phyloP scores from a whole-genome alignment of 1,140 invertebrate species.

The Diachasmimorpha longicaudata region DNA sequence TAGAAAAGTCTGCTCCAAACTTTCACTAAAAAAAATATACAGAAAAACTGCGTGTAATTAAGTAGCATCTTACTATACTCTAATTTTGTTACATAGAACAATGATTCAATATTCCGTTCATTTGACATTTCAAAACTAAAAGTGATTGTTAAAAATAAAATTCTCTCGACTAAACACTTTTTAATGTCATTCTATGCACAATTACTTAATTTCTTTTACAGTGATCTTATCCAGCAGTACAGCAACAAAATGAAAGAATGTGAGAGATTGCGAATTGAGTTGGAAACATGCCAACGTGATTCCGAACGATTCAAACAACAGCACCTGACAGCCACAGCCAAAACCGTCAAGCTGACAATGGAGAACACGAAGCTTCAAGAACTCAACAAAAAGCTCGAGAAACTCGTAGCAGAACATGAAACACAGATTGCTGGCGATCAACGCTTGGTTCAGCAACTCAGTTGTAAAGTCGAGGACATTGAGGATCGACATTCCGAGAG shows the following conservation, averaged over 20 bases:
- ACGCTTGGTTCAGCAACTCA: slow-evolving; percentile 38
- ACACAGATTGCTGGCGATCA: slow-evolving; percentile 38
- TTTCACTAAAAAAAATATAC: too few species aligned
- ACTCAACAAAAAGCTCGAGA: slow-evolving; percentile 15
- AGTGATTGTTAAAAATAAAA: too few species aligned
- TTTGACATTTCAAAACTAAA: too few species aligned
- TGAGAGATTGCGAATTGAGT: slow-evolving; percentile 33
- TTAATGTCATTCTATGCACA: too few species aligned
- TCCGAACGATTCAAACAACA: slow-evolving; percentile 25
- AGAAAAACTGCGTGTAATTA: too few species aligned
- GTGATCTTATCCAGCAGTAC: slow-evolving; percentile 42
- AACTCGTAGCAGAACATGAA: slow-evolving; percentile 26
- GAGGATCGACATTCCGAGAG: slow-evolving; percentile 29
- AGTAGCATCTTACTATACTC: too few species aligned
- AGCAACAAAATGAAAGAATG: slow-evolving; percentile 42
- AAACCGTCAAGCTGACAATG: slow-evolving; percentile 36
- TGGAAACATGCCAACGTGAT: slow-evolving; percentile 26
- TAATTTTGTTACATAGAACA: too few species aligned
- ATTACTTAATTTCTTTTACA: slow-evolving; percentile 30
- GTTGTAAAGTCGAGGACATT: slow-evolving; percentile 37
- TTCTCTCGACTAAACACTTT: too few species aligned
- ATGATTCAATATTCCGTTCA: too few species aligned
- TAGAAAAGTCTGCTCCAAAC: background rate
- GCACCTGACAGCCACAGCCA: slow-evolving; percentile 31
- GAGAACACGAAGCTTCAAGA: slow-evolving; percentile 35